Evolutionary conservation across 2,113 vertebrate species (phyloP), one percentile per base, ranked within the genome.

Genomic region (Corythoichthys haematopterus): DNA sequence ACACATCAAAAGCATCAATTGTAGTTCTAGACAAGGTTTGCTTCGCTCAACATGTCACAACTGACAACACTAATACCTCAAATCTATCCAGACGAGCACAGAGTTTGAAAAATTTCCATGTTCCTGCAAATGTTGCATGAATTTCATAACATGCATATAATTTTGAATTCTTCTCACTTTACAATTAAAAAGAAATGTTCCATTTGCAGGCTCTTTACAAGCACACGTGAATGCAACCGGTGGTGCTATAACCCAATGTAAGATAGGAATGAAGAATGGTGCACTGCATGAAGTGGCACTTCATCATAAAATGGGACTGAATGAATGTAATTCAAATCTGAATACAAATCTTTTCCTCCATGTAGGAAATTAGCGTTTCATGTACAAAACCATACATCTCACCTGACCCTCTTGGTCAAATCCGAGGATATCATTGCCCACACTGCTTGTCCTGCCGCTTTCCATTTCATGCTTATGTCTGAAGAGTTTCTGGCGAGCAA

Each of bases 391-490:
- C 55, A 3, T 16, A 7, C 0, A 8, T 28, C 80, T 84, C 70
- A 89, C 91, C 2, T 95, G 93, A 59, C 96, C 97, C 71, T 95
- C 93, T 2, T 95, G 96, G 86, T 98, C 97, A 0, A 99, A 99
- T 66, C 97, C 97, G 85, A 99, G 91, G 53, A 99, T 99, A 87
- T 99, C 96, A 1, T 99, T 99, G 78, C 97, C 97, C 76, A 98
- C 96, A 0, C 96, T 98, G 94, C 97, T 99, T 84, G 97, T 99
- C 68, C 96, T 92, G 12, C 97, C 97, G 0, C 96, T 98, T 84
- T 99, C 97, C 59, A 99, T 96, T 88, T 99, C 97, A 0, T 99
- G 97, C 71, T 98, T 98, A 86, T 99, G 97, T 58, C 97, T 94
- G 90, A 98, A 99, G 48, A 99, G 96, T 74, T 99, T 99, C 88